Evolutionary conservation across 2,888 invertebrate genomes (phyloP).

Genomic region (Hecatera dysodea): DNA sequence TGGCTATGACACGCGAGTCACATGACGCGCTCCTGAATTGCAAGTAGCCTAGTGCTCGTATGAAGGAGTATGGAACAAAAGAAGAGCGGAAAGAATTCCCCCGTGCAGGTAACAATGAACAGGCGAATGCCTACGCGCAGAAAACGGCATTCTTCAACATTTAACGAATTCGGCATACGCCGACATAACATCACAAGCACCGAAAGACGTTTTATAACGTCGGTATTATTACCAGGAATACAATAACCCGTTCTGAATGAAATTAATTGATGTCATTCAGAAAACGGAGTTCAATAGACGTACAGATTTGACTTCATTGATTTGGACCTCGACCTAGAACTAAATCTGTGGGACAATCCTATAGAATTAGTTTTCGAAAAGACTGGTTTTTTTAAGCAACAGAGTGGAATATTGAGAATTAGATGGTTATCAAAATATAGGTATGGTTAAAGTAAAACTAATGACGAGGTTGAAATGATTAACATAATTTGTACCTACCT

Average conservation of each 20-base stretch:
- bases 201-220: slow-evolving; percentile 11
- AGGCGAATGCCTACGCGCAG: slow-evolving; percentile 9
- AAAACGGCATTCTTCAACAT: not conserved
- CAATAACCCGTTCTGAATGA: slow-evolving; percentile 7
- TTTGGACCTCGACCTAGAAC: not conserved
- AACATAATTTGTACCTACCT: slow-evolving; percentile 28
- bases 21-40: not conserved
- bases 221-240: not conserved
- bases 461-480: slow-evolving; percentile 10
- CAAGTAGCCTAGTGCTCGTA: not conserved
- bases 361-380: not conserved
- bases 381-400: not conserved
- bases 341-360: not conserved
- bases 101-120: slow-evolving; percentile 11
- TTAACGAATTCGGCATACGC: no score
- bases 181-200: not conserved
- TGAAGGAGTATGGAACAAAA: slow-evolving; percentile 8
- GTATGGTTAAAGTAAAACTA: not conserved
- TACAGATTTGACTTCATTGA: not conserved
- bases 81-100: slow-evolving; percentile 9
- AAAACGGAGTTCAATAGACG: not conserved
- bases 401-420: no score
- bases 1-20: not conserved
- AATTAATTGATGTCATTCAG: slow-evolving; percentile 1
- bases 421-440: not conserved